Percentiles rank a stretch among this genome's conserved stretches.
Conservation (phyloP, 2,113 vertebrate genomes). For the Nothobranchius kuhntae region DNA sequence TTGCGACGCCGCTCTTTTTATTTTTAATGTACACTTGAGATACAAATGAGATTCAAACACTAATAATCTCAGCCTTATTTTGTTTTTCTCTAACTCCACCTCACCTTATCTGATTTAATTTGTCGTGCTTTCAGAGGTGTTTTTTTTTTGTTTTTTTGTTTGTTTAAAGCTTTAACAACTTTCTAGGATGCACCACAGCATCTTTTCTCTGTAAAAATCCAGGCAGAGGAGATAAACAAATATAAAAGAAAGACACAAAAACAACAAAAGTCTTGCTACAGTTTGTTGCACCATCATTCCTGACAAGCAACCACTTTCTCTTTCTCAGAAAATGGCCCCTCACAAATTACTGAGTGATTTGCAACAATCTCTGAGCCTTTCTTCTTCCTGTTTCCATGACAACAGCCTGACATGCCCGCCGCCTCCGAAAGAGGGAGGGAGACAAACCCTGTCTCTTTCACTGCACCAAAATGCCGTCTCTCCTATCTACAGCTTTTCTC, state of each 20-base stretch:
- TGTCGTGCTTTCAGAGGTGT: no score
- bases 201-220: not conserved
- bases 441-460: constrained; percentile 59
- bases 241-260: not conserved
- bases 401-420: constrained; percentile 73
- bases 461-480: constrained; percentile 67
- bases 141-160: no score
- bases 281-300: constrained; percentile 59
- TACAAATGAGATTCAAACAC: constrained; percentile 4
- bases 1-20: not conserved
- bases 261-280: not conserved
- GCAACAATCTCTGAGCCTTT: constrained; percentile 74
- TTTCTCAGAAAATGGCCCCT: constrained; percentile 77
- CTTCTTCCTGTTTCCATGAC: constrained; percentile 83
- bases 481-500: constrained; percentile 38
- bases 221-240: not conserved
- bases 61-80: no score
- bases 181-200: no score
- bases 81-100: no score
- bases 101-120: no score
- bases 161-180: no score
- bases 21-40: not conserved
- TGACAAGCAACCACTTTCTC: constrained; percentile 48
- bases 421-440: constrained; percentile 67
- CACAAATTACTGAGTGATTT: constrained; percentile 74